Evolutionary conservation across 2,113 vertebrate species (phyloP).

Genomic region (Dryoscopus gambensis): DNA sequence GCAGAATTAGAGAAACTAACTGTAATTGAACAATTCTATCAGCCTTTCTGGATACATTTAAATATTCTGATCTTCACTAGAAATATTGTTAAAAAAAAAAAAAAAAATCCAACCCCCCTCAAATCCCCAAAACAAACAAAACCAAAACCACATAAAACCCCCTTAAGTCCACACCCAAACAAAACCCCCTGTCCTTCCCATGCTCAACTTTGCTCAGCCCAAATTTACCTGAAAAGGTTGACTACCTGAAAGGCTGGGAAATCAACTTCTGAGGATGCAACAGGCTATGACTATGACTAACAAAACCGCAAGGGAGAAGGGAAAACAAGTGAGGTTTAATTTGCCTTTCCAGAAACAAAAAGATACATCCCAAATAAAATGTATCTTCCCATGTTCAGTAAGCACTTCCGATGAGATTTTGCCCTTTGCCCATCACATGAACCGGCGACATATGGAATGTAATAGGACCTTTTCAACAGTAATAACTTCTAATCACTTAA

Average conservation of each 20-base stretch:
- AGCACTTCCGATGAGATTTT: not conserved
- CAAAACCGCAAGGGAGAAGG: not conserved
- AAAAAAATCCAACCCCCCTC: no score
- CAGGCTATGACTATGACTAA: rapidly evolving
- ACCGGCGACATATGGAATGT: not conserved
- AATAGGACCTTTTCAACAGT: not conserved
- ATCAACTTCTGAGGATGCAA: not conserved
- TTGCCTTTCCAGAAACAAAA: not conserved
- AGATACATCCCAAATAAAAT: not conserved
- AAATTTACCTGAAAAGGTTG: not conserved
- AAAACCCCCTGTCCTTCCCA: not conserved
- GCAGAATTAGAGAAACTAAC: not conserved
- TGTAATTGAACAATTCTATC: not conserved
- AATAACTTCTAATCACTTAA: not conserved
- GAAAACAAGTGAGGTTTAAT: not conserved
- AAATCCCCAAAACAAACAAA: not conserved
- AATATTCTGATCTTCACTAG: not conserved
- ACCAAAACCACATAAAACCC: not conserved
- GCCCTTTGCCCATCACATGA: not conserved
- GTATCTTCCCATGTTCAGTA: not conserved
- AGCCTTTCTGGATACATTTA: not conserved
- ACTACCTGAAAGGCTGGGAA: not conserved
- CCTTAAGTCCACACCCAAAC: not conserved
- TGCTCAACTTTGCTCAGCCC: not conserved
- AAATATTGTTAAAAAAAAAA: not conserved